Evolutionary conservation across 2,797 vertebrate species (phyloP).

Genomic region (Sardinella longiceps): DNA sequence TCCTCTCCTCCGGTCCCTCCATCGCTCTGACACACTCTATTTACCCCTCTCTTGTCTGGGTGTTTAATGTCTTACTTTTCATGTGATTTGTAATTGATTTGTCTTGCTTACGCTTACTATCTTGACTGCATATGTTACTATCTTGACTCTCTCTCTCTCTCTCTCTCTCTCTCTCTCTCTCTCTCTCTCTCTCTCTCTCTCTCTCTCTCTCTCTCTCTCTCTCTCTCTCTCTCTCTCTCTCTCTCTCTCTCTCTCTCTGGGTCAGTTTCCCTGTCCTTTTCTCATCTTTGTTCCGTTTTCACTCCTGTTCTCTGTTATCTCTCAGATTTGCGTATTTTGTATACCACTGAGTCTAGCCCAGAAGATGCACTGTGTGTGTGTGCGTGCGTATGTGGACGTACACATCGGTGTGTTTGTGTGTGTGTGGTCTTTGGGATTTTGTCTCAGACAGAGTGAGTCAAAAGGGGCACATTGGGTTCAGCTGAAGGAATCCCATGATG

Average conservation of each 20-base stretch:
- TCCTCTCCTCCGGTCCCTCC: neutral
- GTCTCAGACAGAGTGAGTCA: neutral
- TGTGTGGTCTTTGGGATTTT: neutral
- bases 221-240: neutral
- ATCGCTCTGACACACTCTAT: slow-evolving; percentile 26
- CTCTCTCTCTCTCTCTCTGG: neutral
- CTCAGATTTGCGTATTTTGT: neutral
- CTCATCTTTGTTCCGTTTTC: neutral
- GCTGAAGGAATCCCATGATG: neutral
- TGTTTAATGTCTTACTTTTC: neutral
- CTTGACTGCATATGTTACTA: neutral
- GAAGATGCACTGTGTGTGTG: no score
- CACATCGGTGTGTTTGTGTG: neutral
- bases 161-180: neutral
- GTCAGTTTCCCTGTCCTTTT: neutral
- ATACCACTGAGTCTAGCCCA: neutral
- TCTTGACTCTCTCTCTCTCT: no score
- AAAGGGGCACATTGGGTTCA: slow-evolving; percentile 9
- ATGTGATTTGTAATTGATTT: neutral
- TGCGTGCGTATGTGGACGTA: no score
- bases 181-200: neutral
- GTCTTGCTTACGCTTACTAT: neutral
- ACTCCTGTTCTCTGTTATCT: neutral
- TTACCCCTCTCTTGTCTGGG: slow-evolving; percentile 13
- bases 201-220: neutral